Evolutionary conservation across 2,113 vertebrate species (phyloP), one percentile per base, ranked within the genome.

Genomic region (Myrmecophaga tridactyla): DNA sequence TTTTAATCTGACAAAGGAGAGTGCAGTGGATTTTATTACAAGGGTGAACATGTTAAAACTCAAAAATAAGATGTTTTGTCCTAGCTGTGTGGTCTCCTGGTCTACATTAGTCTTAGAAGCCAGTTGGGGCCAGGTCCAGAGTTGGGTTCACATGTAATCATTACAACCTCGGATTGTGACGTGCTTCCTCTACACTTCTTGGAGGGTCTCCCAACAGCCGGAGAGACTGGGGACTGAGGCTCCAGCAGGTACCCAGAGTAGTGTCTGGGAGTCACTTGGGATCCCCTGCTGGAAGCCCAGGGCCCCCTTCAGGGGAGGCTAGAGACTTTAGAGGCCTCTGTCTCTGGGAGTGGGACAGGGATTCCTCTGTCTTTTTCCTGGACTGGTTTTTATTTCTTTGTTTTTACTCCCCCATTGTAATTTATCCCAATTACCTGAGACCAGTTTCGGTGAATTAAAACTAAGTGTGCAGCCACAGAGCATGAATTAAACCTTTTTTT

Each of bases 1-100:
- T 65, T 11, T 7, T 14, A 1, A n/a, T 20, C 34, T 51, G 70
- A 11, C 65, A 12, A 0, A 0, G 12, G 7, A 8, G 36, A 27
- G 46, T 31, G 39, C 0, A 0, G n/a, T 20, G 2, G 82, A 14
- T 31, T 48, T 60, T 39, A 41, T 0, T 53, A 17, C 46, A 21
- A 53, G n/a, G 63, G 36, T 1, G 3, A 29, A 10, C 29, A 3
- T 60, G 29, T 39, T 46, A 29, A 34, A 31, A 70, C 20, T 39
- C 39, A 9, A 4, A 15, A 4, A n/a, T 9, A 1, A 29, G 4
- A 27, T 5, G 20, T 34, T 41, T 31, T 3, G 18, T 62, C 23
- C 0, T 0, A 13, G 53, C 83, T 10, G 1, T 2, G 10, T 17
- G 89, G 53, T 67, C 67, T 60, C 72, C 48, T 6, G 72, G 46